phyloP scores from a whole-genome alignment of 1,140 invertebrate species.

The Bradysia coprophila region DNA sequence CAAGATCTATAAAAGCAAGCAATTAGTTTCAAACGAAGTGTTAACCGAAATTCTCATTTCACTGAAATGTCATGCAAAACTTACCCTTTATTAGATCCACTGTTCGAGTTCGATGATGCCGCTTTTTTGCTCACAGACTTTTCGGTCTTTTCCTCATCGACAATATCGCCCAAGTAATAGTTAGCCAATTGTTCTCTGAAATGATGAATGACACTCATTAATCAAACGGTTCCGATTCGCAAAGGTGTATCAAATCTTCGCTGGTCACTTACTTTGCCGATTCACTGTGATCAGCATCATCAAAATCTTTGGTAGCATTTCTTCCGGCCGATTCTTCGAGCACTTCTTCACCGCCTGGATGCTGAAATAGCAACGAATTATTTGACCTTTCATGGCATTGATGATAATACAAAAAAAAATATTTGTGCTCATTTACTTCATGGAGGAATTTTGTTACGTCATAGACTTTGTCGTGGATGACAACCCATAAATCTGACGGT shows the following conservation, averaged over 20 bases:
- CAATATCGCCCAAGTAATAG: slow-evolving; percentile 64
- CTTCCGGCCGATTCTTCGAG: slow-evolving; percentile 55
- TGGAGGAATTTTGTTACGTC: slow-evolving; percentile 39
- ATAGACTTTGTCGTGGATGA: slow-evolving; percentile 44
- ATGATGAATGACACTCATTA: not conserved
- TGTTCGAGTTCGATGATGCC: too few species aligned
- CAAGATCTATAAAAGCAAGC: too few species aligned
- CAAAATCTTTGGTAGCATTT: slow-evolving; percentile 61
- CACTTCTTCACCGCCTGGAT: slow-evolving; percentile 73
- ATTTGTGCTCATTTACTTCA: slow-evolving; percentile 35
- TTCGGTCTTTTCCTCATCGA: slow-evolving; percentile 15
- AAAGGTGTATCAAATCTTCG: not conserved
- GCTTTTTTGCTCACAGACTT: slow-evolving; percentile 1
- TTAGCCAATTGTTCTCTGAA: slow-evolving; percentile 65
- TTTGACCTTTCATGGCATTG: not conserved
- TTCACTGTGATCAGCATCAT: slow-evolving; percentile 70
- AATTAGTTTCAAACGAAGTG: too few species aligned
- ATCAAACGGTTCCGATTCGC: not conserved
- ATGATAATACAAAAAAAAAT: not conserved
- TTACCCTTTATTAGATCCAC: too few species aligned
- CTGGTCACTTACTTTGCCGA: slow-evolving; percentile 42
- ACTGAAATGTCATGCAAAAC: too few species aligned
- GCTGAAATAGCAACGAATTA: slow-evolving; percentile 25
- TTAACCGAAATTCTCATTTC: too few species aligned
- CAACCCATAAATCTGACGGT: slow-evolving; percentile 31